Conservation (phyloP, 2,113 vertebrate genomes). For the Athene noctua region DNA sequence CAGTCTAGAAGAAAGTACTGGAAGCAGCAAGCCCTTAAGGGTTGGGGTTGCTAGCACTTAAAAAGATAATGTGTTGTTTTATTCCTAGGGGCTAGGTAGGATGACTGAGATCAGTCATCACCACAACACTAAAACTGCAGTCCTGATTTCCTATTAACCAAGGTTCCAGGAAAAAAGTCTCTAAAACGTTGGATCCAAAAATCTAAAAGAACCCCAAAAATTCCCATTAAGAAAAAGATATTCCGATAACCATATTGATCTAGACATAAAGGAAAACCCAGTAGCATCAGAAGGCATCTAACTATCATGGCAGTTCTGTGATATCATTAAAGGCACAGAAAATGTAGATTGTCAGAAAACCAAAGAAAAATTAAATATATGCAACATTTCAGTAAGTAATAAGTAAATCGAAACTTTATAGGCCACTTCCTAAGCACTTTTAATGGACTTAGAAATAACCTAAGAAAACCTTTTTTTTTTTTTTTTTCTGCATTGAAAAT, state of each 20-base stretch:
- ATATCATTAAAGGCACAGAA: background rate
- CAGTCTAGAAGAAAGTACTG: slow-evolving; percentile 16
- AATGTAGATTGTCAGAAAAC: background rate
- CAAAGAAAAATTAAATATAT: background rate
- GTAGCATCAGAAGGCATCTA: background rate
- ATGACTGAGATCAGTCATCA: background rate
- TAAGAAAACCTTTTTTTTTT: background rate
- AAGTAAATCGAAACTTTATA: background rate
- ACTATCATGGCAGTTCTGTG: background rate
- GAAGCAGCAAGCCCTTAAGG: slow-evolving; percentile 7
- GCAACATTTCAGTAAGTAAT: background rate
- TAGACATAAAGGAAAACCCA: background rate
- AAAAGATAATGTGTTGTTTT: slow-evolving; percentile 31
- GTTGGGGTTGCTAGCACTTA: slow-evolving; percentile 26
- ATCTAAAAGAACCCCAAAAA: background rate
- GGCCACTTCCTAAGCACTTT: background rate
- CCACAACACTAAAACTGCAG: background rate
- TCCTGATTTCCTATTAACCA: background rate
- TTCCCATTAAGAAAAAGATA: background rate
- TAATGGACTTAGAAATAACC: background rate
- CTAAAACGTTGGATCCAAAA: background rate
- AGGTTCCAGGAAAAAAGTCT: background rate
- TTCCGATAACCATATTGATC: background rate
- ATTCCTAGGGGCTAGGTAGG: background rate
- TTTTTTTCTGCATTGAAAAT: background rate